Base-by-base conservation (phyloP, 2,888 invertebrate species). In the Meiosimyza platycephala region DNA sequence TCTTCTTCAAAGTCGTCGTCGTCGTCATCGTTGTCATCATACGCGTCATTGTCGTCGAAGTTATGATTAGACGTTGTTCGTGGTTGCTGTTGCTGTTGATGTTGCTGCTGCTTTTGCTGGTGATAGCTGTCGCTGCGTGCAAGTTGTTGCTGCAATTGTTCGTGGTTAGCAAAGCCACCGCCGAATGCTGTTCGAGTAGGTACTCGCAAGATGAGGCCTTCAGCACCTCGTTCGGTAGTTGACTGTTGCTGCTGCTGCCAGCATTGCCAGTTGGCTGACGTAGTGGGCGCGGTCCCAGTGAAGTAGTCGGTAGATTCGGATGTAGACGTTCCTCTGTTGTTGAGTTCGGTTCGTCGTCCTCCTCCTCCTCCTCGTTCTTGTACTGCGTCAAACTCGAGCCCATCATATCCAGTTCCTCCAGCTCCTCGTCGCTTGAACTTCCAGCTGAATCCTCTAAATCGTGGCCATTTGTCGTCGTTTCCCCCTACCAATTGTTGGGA, bases 401-500 rank as follows among this genome's bases (percentile, higher is more conserved):
- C 72, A 54, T 48, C 63, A 66, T 76, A 72, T 70, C 72, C 72
- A 69, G 33, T 55, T 50, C 16, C 55, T 55, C 62, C 62, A 55
- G 75, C 73, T 75, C 79, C 78, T 81, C 85, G 84, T 84, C 86
- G 85, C 83, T 85, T 85, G 84, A 85, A 83, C 83, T 86, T 87
- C 86, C 86, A 86, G 82, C 86, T 83, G 81, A 86, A 86, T 85
- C 85, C 85, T 83, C 82, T 86, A 86, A 87, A 86, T 85, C 83
- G 87, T 85, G 85, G 87, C 87, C 87, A 87, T 87, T 87, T 86
- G 85, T 85, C 86, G 86, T 84, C 85, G 85, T 84, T 87, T 87
- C 87, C 87, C 87, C 87, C 87, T 87, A 87, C 87, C 87, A 87
- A 87, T 87, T 87, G 84, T 86, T 86, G 84, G 87, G 86, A 87